Percentiles rank a stretch among this genome's conserved stretches.
phyloP scores from a whole-genome alignment of 1,140 invertebrate species.

The Lasioglossum albipes region DNA sequence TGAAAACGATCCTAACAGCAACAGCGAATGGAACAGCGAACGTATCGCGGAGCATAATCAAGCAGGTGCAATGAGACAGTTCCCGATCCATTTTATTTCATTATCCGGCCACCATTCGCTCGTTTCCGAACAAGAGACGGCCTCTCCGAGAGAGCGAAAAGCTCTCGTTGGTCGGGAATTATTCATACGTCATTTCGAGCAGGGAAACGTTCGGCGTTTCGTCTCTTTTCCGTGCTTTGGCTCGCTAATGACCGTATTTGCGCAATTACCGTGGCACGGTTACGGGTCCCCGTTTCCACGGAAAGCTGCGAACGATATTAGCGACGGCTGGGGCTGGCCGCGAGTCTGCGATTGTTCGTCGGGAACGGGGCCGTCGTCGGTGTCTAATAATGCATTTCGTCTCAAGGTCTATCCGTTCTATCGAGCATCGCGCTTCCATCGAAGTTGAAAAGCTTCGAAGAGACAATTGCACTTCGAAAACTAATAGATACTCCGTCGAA shows the following conservation, averaged over 20 bases:
- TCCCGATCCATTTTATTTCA: no score
- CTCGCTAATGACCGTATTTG: conserved; percentile 52
- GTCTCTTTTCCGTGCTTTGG: not conserved
- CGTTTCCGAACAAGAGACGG: no score
- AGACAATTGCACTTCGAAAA: not conserved
- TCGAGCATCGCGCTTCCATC: not conserved
- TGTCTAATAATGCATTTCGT: not conserved
- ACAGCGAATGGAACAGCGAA: no score
- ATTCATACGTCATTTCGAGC: conserved; percentile 29
- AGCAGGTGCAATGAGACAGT: no score
- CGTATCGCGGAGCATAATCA: no score
- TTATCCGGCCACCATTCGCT: no score
- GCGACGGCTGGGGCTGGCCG: conserved; percentile 14
- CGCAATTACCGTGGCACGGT: conserved; percentile 43
- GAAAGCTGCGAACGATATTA: conserved; percentile 39
- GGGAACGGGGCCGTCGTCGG: not conserved
- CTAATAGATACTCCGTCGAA: conserved; percentile 19
- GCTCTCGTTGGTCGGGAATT: conserved; percentile 23
- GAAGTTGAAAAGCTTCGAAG: conserved; percentile 12
- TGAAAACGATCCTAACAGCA: no score
- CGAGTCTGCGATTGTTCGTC: conserved; percentile 3
- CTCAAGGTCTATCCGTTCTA: not conserved
- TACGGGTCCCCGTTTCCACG: conserved; percentile 35
- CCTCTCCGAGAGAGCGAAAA: no score
- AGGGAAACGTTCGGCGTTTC: not conserved